phyloP scores from a whole-genome alignment of 2,888 invertebrate species.

The Antheraea assamensis region DNA sequence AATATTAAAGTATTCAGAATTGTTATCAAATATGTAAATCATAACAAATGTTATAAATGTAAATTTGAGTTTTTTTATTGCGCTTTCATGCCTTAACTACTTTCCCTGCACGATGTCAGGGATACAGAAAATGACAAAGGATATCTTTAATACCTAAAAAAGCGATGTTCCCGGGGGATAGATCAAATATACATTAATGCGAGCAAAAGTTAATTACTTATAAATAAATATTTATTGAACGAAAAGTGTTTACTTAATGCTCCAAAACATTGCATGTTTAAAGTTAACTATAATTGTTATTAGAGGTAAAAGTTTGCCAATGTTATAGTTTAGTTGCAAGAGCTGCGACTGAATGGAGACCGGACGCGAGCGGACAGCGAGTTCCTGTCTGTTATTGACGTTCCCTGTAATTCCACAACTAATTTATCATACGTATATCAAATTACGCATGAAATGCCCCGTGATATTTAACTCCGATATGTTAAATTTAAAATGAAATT shows the following conservation, averaged over 20 bases:
- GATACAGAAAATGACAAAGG: no score
- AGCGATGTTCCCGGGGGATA: no score
- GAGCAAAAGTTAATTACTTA: no score
- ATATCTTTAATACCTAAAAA: no score
- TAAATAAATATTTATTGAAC: no score
- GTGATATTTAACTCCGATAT: conserved; percentile 67
- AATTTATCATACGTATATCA: conserved; percentile 81
- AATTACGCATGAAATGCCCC: conserved; percentile 78
- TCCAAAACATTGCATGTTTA: conserved; percentile 57
- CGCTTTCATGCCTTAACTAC: no score
- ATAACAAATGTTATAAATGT: no score
- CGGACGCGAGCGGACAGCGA: conserved; percentile 22
- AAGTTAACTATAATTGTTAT: conserved; percentile 62
- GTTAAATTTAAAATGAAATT: conserved; percentile 73
- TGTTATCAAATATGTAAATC: no score
- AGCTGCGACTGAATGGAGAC: conserved; percentile 25
- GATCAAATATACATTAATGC: no score
- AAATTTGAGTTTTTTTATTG: no score
- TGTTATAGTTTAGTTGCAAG: conserved; percentile 31
- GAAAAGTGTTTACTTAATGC: background rate
- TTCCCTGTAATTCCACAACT: conserved; percentile 77
- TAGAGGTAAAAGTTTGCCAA: conserved; percentile 58
- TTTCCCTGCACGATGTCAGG: no score
- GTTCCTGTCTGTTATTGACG: conserved; percentile 33
- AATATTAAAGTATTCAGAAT: no score